Evolutionary conservation across 2,888 invertebrate species (phyloP).

Genomic region (Hemithea aestivaria): DNA sequence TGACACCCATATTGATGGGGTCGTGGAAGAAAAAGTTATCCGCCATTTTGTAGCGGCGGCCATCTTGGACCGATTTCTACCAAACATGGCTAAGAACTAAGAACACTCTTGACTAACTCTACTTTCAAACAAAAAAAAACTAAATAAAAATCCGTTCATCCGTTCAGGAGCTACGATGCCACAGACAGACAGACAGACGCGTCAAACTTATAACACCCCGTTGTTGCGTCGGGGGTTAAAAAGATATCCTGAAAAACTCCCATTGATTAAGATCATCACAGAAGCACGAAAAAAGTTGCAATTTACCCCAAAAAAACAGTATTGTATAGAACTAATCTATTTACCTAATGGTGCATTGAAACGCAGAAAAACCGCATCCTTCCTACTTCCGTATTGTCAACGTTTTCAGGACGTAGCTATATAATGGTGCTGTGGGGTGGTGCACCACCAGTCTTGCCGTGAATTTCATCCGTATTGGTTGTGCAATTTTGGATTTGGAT

Average conservation of each 20-base stretch:
- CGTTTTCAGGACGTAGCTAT: constrained; percentile 47
- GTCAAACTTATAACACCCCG: too few species aligned
- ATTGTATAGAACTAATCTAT: constrained; percentile 50
- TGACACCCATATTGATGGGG: too few species aligned
- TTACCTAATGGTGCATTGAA: constrained; percentile 62
- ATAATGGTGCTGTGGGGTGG: constrained; percentile 38
- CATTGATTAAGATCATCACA: constrained; percentile 23
- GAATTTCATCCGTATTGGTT: constrained; percentile 42
- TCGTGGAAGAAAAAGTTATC: too few species aligned
- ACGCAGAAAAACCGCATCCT: constrained; percentile 63
- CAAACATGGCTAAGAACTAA: too few species aligned
- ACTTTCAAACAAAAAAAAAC: too few species aligned
- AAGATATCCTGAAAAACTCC: constrained; percentile 1
- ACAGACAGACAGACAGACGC: too few species aligned
- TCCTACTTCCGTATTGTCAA: constrained; percentile 66
- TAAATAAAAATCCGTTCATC: too few species aligned
- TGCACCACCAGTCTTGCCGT: constrained; percentile 49
- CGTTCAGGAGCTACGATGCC: too few species aligned
- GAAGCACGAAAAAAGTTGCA: constrained; percentile 6
- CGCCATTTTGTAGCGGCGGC: too few species aligned
- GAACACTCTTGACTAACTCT: too few species aligned
- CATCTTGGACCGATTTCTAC: too few species aligned
- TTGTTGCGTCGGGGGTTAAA: too few species aligned
- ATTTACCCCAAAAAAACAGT: constrained; percentile 33
- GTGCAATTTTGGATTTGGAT: constrained; percentile 31